Conservation (phyloP, 2,113 vertebrate species). For the Otocyon megalotis region DNA sequence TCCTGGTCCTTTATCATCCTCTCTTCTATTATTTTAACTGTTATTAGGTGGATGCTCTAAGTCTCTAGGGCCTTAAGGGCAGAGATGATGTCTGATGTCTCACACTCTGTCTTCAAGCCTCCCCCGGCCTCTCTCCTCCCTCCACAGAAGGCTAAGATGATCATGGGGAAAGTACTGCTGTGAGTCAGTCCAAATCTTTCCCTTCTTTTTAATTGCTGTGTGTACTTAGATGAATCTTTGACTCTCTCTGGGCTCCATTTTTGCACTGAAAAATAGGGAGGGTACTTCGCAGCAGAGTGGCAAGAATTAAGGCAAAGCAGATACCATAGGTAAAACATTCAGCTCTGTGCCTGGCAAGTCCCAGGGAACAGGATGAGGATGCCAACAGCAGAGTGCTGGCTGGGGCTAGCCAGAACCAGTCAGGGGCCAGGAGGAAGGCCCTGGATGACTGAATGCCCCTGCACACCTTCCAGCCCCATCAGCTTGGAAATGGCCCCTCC, state of each 20-base stretch:
- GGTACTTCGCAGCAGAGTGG: not conserved
- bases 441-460: not conserved
- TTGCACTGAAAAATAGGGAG: not conserved
- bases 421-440: not conserved
- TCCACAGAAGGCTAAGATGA: not conserved
- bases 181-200: not conserved
- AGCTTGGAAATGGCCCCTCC: too few species aligned
- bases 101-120: not conserved
- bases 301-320: not conserved
- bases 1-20: not conserved
- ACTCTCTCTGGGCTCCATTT: not conserved
- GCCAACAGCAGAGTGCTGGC: rapidly evolving
- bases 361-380: too few species aligned
- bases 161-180: rapidly evolving
- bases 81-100: not conserved
- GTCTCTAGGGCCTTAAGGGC: not conserved
- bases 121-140: not conserved
- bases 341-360: not conserved
- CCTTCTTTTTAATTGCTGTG: not conserved
- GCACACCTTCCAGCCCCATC: not conserved
- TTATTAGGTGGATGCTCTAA: not conserved
- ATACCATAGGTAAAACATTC: not conserved
- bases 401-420: not conserved
- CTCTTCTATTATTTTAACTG: not conserved
- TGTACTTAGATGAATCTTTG: not conserved